phyloP scores from a whole-genome alignment of 1,140 invertebrate species.

The Lasioglossum albipes region DNA sequence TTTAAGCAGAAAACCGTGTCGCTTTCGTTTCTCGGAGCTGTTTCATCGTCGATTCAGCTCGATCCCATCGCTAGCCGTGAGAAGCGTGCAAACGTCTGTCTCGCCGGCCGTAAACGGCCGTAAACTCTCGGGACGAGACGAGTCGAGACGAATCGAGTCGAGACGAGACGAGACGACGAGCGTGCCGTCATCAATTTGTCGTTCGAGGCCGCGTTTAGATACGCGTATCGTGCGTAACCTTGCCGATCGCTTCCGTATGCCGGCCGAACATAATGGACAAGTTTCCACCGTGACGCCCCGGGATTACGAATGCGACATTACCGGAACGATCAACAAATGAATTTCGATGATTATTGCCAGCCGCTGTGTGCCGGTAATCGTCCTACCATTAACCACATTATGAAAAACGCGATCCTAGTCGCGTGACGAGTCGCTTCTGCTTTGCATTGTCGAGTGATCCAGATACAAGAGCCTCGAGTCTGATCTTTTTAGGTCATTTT shows the following conservation, averaged over 20 bases:
- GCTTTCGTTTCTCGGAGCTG: neutral
- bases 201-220: constrained; percentile 44
- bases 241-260: constrained; percentile 48
- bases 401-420: too few species aligned
- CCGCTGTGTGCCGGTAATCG: too few species aligned
- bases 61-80: neutral
- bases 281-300: constrained; percentile 8
- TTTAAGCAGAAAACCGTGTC: too few species aligned
- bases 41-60: neutral
- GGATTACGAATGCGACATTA: constrained; percentile 31
- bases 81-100: constrained; percentile 10
- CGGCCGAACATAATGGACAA: constrained; percentile 26
- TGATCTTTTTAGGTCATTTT: too few species aligned
- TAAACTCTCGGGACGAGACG: constrained; percentile 51
- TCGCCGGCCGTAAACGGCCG: constrained; percentile 18
- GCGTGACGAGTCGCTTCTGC: too few species aligned
- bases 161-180: constrained; percentile 26
- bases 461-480: too few species aligned
- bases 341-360: neutral
- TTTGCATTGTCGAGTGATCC: too few species aligned
- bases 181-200: constrained; percentile 52
- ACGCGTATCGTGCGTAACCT: constrained; percentile 41
- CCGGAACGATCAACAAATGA: neutral
- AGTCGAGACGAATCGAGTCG: constrained; percentile 11
- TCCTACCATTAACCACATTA: too few species aligned